These are phyloP conservation scores for Tachina lurida DNA, from an alignment of 2,888 invertebrate species.

Conservation along the genomic window DNA sequence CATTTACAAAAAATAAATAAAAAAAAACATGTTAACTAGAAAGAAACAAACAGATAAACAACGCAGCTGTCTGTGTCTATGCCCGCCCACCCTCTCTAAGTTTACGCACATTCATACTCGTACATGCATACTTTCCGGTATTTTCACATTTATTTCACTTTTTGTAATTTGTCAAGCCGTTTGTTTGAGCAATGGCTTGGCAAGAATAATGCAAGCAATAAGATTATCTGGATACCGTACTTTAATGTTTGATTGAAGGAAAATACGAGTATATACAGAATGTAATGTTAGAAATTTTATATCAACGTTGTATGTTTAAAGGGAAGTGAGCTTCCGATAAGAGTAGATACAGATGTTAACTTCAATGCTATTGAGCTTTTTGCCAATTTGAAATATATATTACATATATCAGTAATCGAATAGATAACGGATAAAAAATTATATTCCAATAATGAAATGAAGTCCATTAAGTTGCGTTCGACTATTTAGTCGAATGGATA, in stretches of 20 bases:
- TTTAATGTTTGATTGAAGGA: neutral
- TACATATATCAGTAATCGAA: too few species aligned
- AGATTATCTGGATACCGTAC: constrained; percentile 3
- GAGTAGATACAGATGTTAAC: too few species aligned
- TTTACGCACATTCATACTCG: neutral
- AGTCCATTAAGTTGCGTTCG: too few species aligned
- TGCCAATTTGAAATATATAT: too few species aligned
- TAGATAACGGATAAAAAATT: too few species aligned
- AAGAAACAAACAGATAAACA: constrained; percentile 13
- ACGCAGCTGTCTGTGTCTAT: neutral
- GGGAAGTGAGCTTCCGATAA: too few species aligned
- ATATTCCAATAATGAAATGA: too few species aligned
- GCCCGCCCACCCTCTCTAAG: neutral
- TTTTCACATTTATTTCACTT: constrained; percentile 55
- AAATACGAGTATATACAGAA: neutral
- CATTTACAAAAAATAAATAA: constrained; percentile 15
- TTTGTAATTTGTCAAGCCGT: constrained; percentile 67
- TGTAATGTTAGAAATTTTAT: neutral
- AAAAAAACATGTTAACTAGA: constrained; percentile 42
- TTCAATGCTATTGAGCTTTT: too few species aligned
- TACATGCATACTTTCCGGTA: constrained; percentile 38
- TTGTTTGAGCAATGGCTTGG: constrained; percentile 54
- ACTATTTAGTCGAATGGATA: too few species aligned
- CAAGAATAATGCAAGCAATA: constrained; percentile 15
- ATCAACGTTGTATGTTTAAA: too few species aligned